Evolutionary conservation across 1,140 invertebrate species (phyloP).

Genomic region (Mactra quadrangularis): DNA sequence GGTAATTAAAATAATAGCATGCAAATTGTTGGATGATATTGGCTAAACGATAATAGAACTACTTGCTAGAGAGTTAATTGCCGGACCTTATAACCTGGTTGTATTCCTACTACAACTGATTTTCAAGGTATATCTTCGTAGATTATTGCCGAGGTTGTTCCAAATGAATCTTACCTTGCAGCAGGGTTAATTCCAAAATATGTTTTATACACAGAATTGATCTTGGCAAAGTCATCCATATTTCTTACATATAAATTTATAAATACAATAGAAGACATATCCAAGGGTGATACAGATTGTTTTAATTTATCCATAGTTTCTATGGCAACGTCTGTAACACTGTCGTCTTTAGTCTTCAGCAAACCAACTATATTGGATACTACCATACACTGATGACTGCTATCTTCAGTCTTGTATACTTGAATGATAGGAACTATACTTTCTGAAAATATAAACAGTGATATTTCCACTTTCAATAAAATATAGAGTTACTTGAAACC

Average conservation of each 20-base stretch:
- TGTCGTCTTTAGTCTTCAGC: constrained; percentile 16
- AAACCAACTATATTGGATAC: constrained; percentile 61
- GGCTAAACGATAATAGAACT: too few relatives aligned
- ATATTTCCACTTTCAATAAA: too few relatives aligned
- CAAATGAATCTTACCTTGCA: too few relatives aligned
- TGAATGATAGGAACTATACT: not conserved
- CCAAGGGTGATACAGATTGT: constrained; percentile 15
- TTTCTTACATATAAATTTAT: constrained; percentile 92
- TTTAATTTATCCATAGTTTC: constrained; percentile 66
- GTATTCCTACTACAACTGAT: too few relatives aligned
- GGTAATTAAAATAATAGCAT: too few relatives aligned
- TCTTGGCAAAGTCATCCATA: constrained; percentile 90
- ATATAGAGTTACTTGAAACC: too few relatives aligned
- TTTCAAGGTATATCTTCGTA: too few relatives aligned
- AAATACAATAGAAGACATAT: constrained; percentile 55
- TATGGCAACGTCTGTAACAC: constrained; percentile 56
- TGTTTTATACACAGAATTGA: constrained; percentile 91
- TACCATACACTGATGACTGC: too few relatives aligned
- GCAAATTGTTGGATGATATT: too few relatives aligned
- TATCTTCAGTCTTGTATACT: constrained; percentile 17
- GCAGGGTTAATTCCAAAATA: constrained; percentile 91
- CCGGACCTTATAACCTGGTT: too few relatives aligned
- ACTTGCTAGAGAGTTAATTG: too few relatives aligned
- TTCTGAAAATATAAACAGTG: not conserved
- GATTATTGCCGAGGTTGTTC: too few relatives aligned